Percentiles rank a stretch among this genome's conserved stretches.
phyloP scores from a whole-genome alignment of 2,113 vertebrate genomes.

The Erythrocercus mccallii region DNA sequence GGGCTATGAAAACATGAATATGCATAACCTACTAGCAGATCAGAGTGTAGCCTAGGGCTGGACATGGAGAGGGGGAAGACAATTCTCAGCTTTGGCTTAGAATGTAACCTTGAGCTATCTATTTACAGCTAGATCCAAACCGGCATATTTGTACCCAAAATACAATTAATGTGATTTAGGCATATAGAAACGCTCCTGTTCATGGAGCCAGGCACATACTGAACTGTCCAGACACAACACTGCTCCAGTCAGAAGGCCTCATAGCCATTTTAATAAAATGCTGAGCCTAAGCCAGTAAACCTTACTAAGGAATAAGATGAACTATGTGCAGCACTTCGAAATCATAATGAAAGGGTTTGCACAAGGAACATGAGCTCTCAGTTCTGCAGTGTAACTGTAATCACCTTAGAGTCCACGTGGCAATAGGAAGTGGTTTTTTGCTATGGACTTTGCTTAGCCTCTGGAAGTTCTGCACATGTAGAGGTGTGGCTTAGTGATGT shows the following conservation, averaged over 20 bases:
- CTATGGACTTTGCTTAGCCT: background rate
- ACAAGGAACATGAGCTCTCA: background rate
- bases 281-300: background rate
- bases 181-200: background rate
- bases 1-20: conserved; percentile 42
- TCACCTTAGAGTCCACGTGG: background rate
- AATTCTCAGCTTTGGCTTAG: background rate
- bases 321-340: background rate
- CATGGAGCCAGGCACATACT: background rate
- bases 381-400: background rate
- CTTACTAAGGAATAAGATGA: background rate
- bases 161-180: background rate
- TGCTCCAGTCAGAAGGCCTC: background rate
- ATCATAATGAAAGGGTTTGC: background rate
- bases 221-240: background rate
- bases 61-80: background rate
- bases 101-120: background rate
- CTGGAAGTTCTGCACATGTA: background rate
- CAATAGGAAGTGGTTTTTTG: background rate
- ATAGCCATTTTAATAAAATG: background rate
- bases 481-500: background rate
- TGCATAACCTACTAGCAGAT: background rate
- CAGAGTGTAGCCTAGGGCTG: conserved; percentile 19
- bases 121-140: background rate
- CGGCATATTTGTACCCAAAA: background rate